Conservation (phyloP, 2,113 vertebrate species). For the Muntiacus muntjak region DNA sequence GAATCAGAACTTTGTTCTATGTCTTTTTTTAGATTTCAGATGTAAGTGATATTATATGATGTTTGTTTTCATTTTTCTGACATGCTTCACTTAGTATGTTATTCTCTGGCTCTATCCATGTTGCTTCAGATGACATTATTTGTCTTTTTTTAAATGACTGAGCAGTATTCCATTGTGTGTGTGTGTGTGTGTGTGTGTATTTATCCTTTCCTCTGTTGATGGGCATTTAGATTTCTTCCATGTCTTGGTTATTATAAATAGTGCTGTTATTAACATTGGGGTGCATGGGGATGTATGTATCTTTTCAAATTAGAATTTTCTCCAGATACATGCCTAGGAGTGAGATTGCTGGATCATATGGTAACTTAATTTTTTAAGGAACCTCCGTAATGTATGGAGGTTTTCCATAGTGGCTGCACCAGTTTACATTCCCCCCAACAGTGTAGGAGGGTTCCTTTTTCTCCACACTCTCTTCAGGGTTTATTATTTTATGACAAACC, state of each 20-base stretch:
- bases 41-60: neutral
- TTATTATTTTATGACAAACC: neutral
- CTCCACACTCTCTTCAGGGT: neutral
- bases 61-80: neutral
- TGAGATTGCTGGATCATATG: neutral
- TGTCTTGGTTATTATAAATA: neutral
- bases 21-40: neutral
- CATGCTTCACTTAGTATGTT: neutral
- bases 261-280: neutral
- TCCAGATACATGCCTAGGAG: neutral
- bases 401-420: neutral
- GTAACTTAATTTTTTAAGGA: neutral
- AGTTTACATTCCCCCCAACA: neutral
- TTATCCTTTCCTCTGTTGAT: neutral
- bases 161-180: neutral
- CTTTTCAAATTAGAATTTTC: neutral
- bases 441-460: neutral
- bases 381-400: neutral
- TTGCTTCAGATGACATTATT: neutral
- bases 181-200: neutral
- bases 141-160: neutral
- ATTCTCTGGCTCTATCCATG: neutral
- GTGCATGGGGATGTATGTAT: neutral
- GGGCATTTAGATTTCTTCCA: neutral
- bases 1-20: neutral